These are phyloP conservation scores for Xanthia togata DNA, from an alignment of 2,888 invertebrate species.

Conservation along the genomic window DNA sequence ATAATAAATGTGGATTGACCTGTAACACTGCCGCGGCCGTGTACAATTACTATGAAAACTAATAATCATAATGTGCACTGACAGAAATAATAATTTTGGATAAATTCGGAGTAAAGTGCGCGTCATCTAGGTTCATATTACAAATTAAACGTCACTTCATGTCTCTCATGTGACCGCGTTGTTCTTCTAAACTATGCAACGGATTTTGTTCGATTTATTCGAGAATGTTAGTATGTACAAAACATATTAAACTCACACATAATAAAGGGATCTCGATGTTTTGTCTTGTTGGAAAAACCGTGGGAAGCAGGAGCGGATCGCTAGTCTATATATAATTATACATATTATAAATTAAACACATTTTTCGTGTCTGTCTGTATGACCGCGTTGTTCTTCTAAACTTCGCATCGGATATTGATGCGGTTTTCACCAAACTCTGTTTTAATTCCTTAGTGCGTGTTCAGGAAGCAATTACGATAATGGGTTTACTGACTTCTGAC, in stretches of 20 bases:
- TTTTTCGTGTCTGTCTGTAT: not conserved
- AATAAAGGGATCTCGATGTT: too few relatives aligned
- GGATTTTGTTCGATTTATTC: not conserved
- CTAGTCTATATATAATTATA: too few relatives aligned
- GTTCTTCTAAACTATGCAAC: not conserved
- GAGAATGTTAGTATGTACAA: too few relatives aligned
- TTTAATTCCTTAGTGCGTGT: not conserved
- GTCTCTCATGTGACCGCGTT: not conserved
- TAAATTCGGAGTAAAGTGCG: slow-evolving; percentile 2
- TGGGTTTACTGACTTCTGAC: not conserved
- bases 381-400: not conserved
- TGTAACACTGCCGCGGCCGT: slow-evolving; percentile 44
- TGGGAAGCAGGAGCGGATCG: too few relatives aligned
- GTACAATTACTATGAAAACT: slow-evolving; percentile 52
- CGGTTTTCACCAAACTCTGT: not conserved
- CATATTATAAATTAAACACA: not conserved
- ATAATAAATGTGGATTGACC: slow-evolving; percentile 55
- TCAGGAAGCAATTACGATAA: not conserved
- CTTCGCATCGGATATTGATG: not conserved
- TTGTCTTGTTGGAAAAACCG: too few relatives aligned
- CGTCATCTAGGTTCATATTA: not conserved
- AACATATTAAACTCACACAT: too few relatives aligned
- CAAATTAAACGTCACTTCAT: not conserved
- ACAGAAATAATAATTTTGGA: slow-evolving; percentile 45
- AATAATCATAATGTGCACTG: slow-evolving; percentile 56